phyloP scores from a whole-genome alignment of 2,888 invertebrate species.

The Nematopogon swammerdamellus region DNA sequence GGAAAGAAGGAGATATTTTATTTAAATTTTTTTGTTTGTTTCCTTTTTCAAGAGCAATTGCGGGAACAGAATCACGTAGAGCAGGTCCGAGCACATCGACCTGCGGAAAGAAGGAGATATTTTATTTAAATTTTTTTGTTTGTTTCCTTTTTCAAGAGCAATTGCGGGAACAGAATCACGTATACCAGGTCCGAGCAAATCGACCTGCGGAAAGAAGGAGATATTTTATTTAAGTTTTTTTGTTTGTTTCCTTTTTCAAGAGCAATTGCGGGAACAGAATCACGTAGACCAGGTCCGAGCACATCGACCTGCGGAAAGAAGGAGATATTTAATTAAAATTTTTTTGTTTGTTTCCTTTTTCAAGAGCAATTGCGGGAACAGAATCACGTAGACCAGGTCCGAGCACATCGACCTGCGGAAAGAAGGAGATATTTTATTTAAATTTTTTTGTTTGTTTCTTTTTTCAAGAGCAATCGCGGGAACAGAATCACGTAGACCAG shows the following conservation, averaged over 20 bases:
- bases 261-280: conserved; percentile 97
- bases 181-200: conserved; percentile 99
- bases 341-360: too few species aligned
- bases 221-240: too few species aligned
- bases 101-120: too few species aligned
- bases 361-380: conserved; percentile 97
- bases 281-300: conserved; percentile 98
- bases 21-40: too few species aligned
- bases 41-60: too few species aligned
- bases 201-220: conserved; percentile 74
- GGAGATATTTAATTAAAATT: too few species aligned
- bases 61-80: conserved; percentile 98
- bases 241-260: too few species aligned
- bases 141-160: too few species aligned
- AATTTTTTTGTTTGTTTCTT: too few species aligned
- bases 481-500: conserved; percentile 98
- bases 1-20: conserved; percentile 4
- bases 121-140: too few species aligned
- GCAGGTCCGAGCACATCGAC: conserved; percentile 98
- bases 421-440: too few species aligned
- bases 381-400: conserved; percentile 96
- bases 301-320: conserved; percentile 86
- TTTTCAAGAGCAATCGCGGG: conserved; percentile 95
- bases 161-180: conserved; percentile 97
- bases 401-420: conserved; percentile 91